Conservation (phyloP, 2,113 vertebrate genomes). For the Aegotheles bennettii region DNA sequence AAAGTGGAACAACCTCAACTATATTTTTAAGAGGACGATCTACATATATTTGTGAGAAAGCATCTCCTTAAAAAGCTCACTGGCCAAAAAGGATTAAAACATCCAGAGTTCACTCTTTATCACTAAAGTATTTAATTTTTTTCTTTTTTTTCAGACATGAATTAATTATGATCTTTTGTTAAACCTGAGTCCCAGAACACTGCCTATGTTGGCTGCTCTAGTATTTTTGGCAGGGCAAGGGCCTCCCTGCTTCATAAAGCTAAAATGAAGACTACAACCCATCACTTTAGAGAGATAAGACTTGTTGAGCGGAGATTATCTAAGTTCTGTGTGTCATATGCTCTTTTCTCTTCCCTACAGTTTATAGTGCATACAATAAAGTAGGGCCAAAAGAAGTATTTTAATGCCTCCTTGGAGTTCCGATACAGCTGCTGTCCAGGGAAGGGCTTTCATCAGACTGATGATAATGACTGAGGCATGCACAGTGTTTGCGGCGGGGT, state of each 20-base stretch:
- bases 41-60: neutral
- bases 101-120: neutral
- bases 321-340: neutral
- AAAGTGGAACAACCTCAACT: neutral
- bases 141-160: neutral
- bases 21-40: neutral
- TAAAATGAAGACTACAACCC: neutral
- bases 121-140: neutral
- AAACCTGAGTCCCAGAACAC: neutral
- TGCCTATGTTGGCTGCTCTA: neutral
- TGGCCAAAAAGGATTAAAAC: neutral
- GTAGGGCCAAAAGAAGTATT: neutral
- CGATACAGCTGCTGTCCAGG: neutral
- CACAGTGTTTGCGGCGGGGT: neutral
- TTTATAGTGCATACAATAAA: neutral
- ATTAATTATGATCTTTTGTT: neutral
- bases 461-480: neutral
- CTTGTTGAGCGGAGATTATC: neutral
- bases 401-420: neutral
- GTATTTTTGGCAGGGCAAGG: neutral
- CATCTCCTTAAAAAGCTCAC: neutral
- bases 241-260: neutral
- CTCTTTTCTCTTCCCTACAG: neutral
- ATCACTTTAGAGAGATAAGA: neutral
- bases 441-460: neutral